These are phyloP conservation scores for Drosophila mimetica DNA, from an alignment of 2,888 invertebrate genomes.

Conservation along the genomic window DNA sequence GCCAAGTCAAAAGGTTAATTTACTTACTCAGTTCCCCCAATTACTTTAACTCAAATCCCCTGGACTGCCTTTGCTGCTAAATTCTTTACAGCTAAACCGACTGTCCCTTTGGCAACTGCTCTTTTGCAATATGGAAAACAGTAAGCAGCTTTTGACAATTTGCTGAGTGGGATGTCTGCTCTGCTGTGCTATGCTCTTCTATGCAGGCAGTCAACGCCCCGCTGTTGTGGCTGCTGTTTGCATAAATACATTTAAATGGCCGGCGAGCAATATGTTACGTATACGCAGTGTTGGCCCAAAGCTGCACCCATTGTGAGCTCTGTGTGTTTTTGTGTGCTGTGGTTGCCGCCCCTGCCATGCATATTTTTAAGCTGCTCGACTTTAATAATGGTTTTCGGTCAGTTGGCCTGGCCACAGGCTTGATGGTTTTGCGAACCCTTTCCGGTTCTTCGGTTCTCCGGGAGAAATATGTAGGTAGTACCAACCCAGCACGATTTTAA, in stretches of 20 bases:
- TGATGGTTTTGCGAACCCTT: conserved; percentile 44
- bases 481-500: conserved; percentile 46
- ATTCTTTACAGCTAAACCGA: conserved; percentile 3
- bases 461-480: conserved; percentile 1
- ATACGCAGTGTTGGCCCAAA: conserved; percentile 57
- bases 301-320: conserved; percentile 38
- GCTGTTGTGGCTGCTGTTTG: conserved; percentile 46
- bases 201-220: conserved; percentile 13
- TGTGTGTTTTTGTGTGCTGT: conserved; percentile 32
- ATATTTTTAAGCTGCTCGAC: conserved; percentile 70
- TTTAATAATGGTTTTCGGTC: conserved; percentile 76
- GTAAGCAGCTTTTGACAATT: conserved; percentile 75
- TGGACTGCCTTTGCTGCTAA: background rate
- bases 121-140: conserved; percentile 20
- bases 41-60: background rate
- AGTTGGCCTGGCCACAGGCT: conserved; percentile 54
- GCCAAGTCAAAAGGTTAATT: background rate
- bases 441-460: background rate
- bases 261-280: conserved; percentile 70
- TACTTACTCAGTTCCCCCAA: background rate
- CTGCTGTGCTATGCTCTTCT: conserved; percentile 8
- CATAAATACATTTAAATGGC: conserved; percentile 76
- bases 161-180: conserved; percentile 59
- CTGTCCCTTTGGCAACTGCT: conserved; percentile 3
- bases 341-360: conserved; percentile 66